Base-by-base conservation (phyloP, 2,888 invertebrate genomes). In the Leptopterna dolabrata region DNA sequence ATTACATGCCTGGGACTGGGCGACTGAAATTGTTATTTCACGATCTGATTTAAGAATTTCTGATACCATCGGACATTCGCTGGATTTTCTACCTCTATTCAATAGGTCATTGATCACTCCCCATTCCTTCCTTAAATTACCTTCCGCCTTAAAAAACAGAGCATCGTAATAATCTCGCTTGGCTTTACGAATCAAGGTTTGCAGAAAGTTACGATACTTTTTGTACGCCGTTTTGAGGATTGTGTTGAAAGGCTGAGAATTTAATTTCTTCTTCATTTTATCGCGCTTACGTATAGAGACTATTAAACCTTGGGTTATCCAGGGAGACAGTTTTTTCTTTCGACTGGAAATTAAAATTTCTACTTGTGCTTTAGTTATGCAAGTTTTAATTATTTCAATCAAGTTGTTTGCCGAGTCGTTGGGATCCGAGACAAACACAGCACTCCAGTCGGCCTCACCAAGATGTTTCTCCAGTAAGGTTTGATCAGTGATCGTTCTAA, bases 231-330 rank as follows among this genome's bases (percentile, higher is more conserved):
- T 29, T 16, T 71, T 71, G 7, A 71, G 30, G 2, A 14, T 14
- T 13, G 71, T 71, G 30, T 71, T 71, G 30, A 11, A 71, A 27
- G 71, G 71, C 16, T 71, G 71, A 6, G 6, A 16, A 7, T 4
- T 76, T 41, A 36, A 76, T 16, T 41, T 41, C 24, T 71, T 4
- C 27, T 24, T 14, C 4, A 71, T 4, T 71, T 24, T 13, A 24
- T 71, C 71, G 9, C 71, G 13, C 30, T 24, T 71, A 13, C 24
- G 11, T 16, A 71, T 24, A 71, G 71, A 71, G 16, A 24, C 16
- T 13, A 76, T 36, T n/a, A 76, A 41, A n/a, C 76, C 76, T 19
- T 76, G 41, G 14, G 76, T 76, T 7, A 76, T n/a, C 76, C 76
- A 76, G 14, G 76, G 76, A 19, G 76, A 36, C 13, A 76, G 76